A percentile compares a stretch with the other conserved stretches of the same genome.
Conservation (phyloP, 2,113 vertebrate species). For the Boleophthalmus pectinirostris region DNA sequence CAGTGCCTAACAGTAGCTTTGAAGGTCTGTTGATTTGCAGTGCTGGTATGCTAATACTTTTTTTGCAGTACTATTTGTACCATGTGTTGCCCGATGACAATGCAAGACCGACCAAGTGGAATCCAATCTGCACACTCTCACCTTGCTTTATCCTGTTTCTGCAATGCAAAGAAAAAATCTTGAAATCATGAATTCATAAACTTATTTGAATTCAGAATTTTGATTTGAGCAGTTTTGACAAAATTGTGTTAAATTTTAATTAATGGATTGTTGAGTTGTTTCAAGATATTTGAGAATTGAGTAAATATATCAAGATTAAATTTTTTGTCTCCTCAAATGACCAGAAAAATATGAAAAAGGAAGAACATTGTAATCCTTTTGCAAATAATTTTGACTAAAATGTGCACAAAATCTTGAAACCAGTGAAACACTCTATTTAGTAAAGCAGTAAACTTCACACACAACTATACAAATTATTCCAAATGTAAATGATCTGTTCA, state of each 20-base stretch:
- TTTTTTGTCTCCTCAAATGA: neutral
- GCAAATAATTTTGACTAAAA: neutral
- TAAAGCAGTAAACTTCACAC: neutral
- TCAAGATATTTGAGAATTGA: too few relatives aligned
- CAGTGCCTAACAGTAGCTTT: slow-evolving; percentile 72
- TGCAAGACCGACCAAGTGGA: slow-evolving; percentile 28
- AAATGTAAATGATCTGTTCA: neutral
- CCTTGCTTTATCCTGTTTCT: slow-evolving; percentile 46
- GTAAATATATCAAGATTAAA: neutral
- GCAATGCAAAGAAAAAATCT: slow-evolving; percentile 37
- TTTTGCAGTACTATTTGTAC: slow-evolving; percentile 18
- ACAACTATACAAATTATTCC: neutral
- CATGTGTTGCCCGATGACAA: slow-evolving; percentile 10
- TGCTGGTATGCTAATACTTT: slow-evolving; percentile 48
- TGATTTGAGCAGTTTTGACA: neutral
- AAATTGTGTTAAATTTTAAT: neutral
- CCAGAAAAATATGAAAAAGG: neutral
- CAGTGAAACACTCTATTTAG: neutral
- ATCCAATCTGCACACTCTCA: slow-evolving; percentile 36
- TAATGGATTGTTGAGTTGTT: too few relatives aligned
- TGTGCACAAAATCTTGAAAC: neutral
- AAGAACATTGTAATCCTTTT: neutral
- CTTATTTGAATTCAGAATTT: neutral
- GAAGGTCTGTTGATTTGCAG: slow-evolving; percentile 47
- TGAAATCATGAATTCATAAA: too few relatives aligned